Evolutionary conservation across 2,888 invertebrate species (phyloP).

Genomic region (Cephus pulcher): DNA sequence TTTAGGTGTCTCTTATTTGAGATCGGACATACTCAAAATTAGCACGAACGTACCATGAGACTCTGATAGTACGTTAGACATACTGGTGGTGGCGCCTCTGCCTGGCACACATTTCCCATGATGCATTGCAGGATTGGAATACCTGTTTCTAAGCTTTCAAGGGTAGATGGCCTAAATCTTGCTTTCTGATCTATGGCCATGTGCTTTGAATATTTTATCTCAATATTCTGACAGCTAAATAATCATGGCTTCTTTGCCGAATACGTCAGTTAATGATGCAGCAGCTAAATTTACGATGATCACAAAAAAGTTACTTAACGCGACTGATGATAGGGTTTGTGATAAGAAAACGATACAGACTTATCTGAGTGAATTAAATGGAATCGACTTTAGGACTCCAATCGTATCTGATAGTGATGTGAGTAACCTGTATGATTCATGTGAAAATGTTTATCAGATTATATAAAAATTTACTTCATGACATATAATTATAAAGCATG

Average conservation of each 20-base stretch:
- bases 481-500: not conserved
- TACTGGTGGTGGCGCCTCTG: too few relatives aligned
- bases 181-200: not conserved
- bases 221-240: not conserved
- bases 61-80: too few relatives aligned
- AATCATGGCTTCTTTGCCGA: constrained; percentile 10
- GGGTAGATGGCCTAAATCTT: not conserved
- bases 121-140: too few relatives aligned
- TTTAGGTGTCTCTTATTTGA: too few relatives aligned
- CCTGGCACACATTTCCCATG: too few relatives aligned
- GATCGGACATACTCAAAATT: too few relatives aligned
- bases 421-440: constrained; percentile 27
- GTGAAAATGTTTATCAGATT: not conserved
- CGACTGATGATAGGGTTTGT: constrained; percentile 41
- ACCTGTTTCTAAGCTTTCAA: not conserved
- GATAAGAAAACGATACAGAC: constrained; percentile 66
- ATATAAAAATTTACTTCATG: constrained; percentile 2
- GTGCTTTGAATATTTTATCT: not conserved
- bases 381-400: constrained; percentile 71
- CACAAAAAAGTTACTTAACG: constrained; percentile 43
- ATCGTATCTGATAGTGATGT: constrained; percentile 68
- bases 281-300: constrained; percentile 42
- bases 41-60: too few relatives aligned
- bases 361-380: constrained; percentile 74
- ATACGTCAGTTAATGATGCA: constrained; percentile 3